Conservation (phyloP, 1,140 invertebrate species). For the Cyphomyrmex costatus region DNA sequence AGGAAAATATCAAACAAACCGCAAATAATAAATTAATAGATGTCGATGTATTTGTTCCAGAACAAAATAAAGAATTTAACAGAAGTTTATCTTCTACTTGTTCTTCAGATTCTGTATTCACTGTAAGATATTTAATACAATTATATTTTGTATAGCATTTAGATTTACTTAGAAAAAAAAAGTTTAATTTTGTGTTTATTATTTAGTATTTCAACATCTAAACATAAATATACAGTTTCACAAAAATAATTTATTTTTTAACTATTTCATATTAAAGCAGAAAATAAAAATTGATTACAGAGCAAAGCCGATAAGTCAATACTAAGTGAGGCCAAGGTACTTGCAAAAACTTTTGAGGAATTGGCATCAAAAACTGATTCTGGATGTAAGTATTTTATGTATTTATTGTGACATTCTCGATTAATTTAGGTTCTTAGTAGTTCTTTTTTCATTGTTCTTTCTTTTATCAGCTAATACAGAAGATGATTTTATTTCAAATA, state of each 20-base stretch:
- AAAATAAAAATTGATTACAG: slow-evolving; percentile 65
- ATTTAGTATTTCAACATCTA: background rate
- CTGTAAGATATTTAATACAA: slow-evolving; percentile 72
- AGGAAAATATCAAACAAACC: slow-evolving; percentile 16
- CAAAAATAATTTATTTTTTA: slow-evolving; percentile 14
- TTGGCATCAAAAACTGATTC: slow-evolving; percentile 70
- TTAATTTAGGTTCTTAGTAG: slow-evolving; percentile 12
- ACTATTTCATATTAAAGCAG: slow-evolving; percentile 44
- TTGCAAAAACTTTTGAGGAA: slow-evolving; percentile 80
- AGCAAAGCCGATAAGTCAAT: slow-evolving; percentile 72
- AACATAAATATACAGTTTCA: background rate
- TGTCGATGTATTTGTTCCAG: slow-evolving; percentile 69
- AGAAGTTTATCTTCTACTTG: slow-evolving; percentile 62
- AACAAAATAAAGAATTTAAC: slow-evolving; percentile 32
- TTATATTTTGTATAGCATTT: slow-evolving; percentile 18
- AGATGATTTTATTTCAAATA: slow-evolving; percentile 78
- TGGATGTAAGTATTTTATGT: slow-evolving; percentile 69
- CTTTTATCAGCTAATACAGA: slow-evolving; percentile 67
- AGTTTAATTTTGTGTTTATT: background rate
- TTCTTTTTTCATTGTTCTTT: slow-evolving; percentile 19
- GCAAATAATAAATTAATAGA: slow-evolving; percentile 76
- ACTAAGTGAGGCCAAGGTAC: slow-evolving; percentile 74
- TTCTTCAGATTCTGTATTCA: slow-evolving; percentile 79
- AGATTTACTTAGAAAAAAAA: slow-evolving; percentile 28
- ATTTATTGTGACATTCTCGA: background rate